Percentiles rank a stretch among this genome's conserved stretches.
Evolutionary conservation across 2,797 vertebrate genomes (phyloP).

Genomic region (Naso thynnoides): DNA sequence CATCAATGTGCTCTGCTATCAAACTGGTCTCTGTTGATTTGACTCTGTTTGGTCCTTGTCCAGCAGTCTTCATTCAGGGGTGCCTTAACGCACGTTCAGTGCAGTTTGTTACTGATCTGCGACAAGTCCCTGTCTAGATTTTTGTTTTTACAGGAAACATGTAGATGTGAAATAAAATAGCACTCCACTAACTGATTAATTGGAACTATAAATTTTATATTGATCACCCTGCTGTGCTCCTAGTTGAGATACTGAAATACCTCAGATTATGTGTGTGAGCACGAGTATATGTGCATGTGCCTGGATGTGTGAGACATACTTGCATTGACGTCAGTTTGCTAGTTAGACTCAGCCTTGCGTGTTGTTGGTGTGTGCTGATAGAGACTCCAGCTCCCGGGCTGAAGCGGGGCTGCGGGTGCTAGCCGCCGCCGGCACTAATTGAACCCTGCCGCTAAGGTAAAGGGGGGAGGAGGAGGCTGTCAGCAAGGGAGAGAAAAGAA

Average conservation of each 20-base stretch:
- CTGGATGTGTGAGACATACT: slow-evolving; percentile 51
- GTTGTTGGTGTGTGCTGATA: slow-evolving; percentile 77
- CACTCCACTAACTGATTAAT: too few species aligned
- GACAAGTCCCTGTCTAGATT: too few species aligned
- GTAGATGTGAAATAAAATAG: too few species aligned
- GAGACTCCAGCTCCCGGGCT: slow-evolving; percentile 76
- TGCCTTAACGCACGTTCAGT: too few species aligned
- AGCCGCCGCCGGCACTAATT: slow-evolving; percentile 85
- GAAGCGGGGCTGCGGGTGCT: slow-evolving; percentile 80
- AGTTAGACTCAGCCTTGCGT: slow-evolving; percentile 77
- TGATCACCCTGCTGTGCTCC: slow-evolving; percentile 50
- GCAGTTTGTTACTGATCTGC: too few species aligned
- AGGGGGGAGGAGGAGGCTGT: slow-evolving; percentile 66
- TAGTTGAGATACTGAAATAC: slow-evolving; percentile 48
- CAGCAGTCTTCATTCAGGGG: too few species aligned
- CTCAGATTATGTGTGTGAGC: slow-evolving; percentile 34
- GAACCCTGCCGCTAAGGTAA: slow-evolving; percentile 86
- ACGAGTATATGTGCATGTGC: neutral
- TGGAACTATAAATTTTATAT: slow-evolving; percentile 18
- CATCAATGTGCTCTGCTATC: too few species aligned
- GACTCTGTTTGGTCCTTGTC: too few species aligned
- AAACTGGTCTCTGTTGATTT: too few species aligned
- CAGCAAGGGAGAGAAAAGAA: slow-evolving; percentile 65
- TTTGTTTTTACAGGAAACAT: too few species aligned
- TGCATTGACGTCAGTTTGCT: slow-evolving; percentile 68